Evolutionary conservation across 2,888 invertebrate genomes (phyloP), one percentile per base, ranked within the genome.

Genomic region (Vanessa cardui): DNA sequence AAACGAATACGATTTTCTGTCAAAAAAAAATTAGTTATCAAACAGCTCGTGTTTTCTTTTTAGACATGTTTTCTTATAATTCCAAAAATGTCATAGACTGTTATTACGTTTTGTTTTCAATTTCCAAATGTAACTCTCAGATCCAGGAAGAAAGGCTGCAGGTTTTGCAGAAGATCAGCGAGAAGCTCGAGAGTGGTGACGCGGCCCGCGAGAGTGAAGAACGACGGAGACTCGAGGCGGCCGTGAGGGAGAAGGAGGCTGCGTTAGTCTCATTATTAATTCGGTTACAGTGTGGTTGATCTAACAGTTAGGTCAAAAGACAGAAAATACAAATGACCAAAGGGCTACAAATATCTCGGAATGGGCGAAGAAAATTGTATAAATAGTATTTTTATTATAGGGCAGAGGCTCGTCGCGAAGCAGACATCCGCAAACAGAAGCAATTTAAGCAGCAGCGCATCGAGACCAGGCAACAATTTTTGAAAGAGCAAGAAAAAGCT

Each of bases 181-280:
- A 83, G 58, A 82, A 86, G 68, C 75, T 94, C 69, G 85, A 86
- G 60, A 85, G 87, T 0, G 88, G 92, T 0, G 88, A 90, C 39
- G 87, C 87, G 16, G 86, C 81, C 31, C 87, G 90, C 1, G 86
- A 87, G 1, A 83, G 80, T 0, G 80, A 82, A 58, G 94, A 94
- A 47, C 87, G 89, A 20, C 89, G 84, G n/a, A 87, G 88, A 0
- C 76, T 93, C 0, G 83, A 90, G 18, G 93, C 93, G 45, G 94
- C 94, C 16, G 75, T 92, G 33, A 84, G 81, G 16, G 94, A 94
- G 80, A 84, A 81, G 67, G 78, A 82, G 16, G 86, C 77, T 0
- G 54, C 72, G 92, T 91, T n/a, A 83, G 86, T 31, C 20, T 54
- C n/a, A 20, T 1, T 21, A 15, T 52, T 26, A 9, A 18, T 49